A percentile compares a stretch with the other conserved stretches of the same genome.
These are phyloP conservation scores for Nomada ruficornis DNA, from an alignment of 2,888 invertebrate species.

Conservation along the genomic window DNA sequence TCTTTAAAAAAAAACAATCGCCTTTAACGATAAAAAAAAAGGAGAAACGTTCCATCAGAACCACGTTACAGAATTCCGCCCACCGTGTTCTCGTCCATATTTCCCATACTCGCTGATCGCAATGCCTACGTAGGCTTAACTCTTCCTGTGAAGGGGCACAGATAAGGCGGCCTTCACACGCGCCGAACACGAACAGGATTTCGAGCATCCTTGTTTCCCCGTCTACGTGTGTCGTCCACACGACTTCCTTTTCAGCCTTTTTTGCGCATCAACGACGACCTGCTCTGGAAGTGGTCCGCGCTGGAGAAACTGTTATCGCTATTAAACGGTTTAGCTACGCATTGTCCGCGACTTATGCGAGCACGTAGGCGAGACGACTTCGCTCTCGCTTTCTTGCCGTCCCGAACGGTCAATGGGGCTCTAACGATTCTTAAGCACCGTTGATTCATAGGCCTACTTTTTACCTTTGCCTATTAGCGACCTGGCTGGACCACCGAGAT, in stretches of 20 bases:
- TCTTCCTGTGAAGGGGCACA: not conserved
- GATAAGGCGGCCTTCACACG: conserved; percentile 35
- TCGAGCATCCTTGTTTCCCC: conserved; percentile 40
- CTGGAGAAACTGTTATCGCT: conserved; percentile 58
- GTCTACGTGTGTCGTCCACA: not conserved
- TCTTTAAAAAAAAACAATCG: no score
- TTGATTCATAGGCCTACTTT: conserved; percentile 67
- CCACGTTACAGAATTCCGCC: conserved; percentile 20
- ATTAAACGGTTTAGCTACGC: conserved; percentile 66
- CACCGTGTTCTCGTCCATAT: conserved; percentile 20
- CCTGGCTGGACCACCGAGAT: conserved; percentile 38
- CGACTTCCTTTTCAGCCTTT: conserved; percentile 13
- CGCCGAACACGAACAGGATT: conserved; percentile 38
- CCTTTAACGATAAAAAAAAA: not conserved
- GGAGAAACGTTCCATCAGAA: not conserved
- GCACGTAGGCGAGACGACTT: conserved; percentile 61
- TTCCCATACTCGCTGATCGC: not conserved
- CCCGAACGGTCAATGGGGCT: conserved; percentile 64
- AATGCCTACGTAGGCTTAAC: conserved; percentile 27
- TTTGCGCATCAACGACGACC: conserved; percentile 23
- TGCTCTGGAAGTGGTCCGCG: conserved; percentile 15
- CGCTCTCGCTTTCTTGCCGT: conserved; percentile 51
- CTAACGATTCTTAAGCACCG: conserved; percentile 72
- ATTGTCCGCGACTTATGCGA: conserved; percentile 56
- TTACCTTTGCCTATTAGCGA: conserved; percentile 39